These are phyloP conservation scores for Lampris megalopsis DNA, from an alignment of 2,113 vertebrate genomes.

Conservation along the genomic window DNA sequence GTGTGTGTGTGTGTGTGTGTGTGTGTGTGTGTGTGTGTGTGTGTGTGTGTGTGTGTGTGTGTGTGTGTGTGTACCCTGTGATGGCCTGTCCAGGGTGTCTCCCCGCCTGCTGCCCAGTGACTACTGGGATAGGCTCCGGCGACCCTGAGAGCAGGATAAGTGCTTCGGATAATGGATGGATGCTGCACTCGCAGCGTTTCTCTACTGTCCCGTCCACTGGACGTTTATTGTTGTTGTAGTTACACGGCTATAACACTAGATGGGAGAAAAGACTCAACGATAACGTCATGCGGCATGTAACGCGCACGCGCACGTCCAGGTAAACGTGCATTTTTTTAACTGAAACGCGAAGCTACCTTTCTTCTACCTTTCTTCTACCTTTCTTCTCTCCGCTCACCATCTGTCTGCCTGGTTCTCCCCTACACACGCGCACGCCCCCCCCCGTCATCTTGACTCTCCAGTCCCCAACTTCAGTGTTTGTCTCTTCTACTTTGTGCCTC, in stretches of 20 bases:
- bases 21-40: no score
- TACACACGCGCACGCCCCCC: slow-evolving; percentile 19
- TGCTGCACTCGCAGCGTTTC: no score
- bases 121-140: no score
- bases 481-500: no score
- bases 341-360: slow-evolving; percentile 51
- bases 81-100: no score
- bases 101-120: no score
- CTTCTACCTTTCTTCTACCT: slow-evolving; percentile 12
- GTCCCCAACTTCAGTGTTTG: slow-evolving; percentile 12
- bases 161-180: no score
- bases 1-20: no score
- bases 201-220: no score
- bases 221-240: not conserved
- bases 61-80: no score
- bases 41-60: no score
- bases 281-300: not conserved
- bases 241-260: slow-evolving; percentile 50
- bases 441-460: slow-evolving; percentile 46
- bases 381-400: slow-evolving; percentile 48
- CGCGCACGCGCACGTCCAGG: slow-evolving; percentile 7
- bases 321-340: slow-evolving; percentile 51
- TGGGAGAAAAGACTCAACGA: slow-evolving; percentile 54
- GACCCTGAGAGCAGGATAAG: no score
- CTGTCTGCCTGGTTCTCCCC: slow-evolving; percentile 48